These are phyloP conservation scores for Ridgeia piscesae DNA, from an alignment of 1,140 invertebrate species.

Conservation along the genomic window DNA sequence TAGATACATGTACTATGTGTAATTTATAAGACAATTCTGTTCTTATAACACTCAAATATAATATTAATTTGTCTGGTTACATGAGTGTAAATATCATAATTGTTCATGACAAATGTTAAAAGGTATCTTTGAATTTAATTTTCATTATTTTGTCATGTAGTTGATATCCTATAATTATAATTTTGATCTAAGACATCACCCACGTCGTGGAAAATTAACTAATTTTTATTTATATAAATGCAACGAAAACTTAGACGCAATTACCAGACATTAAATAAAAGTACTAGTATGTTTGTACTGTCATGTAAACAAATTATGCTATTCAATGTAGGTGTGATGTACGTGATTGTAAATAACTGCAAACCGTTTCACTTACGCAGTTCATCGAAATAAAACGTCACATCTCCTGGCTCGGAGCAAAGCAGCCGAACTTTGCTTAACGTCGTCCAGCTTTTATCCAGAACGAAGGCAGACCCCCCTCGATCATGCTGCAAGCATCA, in stretches of 20 bases:
- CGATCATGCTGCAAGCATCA: neutral
- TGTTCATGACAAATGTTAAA: no score
- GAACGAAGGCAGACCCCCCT: neutral
- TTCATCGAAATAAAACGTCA: neutral
- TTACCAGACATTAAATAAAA: neutral
- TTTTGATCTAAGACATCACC: no score
- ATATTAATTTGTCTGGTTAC: no score
- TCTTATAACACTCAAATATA: no score
- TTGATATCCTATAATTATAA: no score
- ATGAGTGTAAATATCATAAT: no score
- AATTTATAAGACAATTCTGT: no score
- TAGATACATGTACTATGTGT: no score
- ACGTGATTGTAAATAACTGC: neutral
- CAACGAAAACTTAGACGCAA: neutral
- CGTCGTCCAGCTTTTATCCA: constrained; percentile 77
- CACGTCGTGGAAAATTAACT: neutral
- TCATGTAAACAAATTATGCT: neutral
- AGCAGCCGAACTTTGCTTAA: constrained; percentile 93
- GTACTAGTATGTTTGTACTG: neutral
- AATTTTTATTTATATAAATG: neutral
- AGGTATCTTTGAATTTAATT: no score
- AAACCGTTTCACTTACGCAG: neutral
- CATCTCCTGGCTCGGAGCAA: constrained; percentile 77
- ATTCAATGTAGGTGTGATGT: neutral
- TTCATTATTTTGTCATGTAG: no score